Base-by-base conservation (phyloP, 2,888 invertebrate genomes). In the Hydriomena furcata region DNA sequence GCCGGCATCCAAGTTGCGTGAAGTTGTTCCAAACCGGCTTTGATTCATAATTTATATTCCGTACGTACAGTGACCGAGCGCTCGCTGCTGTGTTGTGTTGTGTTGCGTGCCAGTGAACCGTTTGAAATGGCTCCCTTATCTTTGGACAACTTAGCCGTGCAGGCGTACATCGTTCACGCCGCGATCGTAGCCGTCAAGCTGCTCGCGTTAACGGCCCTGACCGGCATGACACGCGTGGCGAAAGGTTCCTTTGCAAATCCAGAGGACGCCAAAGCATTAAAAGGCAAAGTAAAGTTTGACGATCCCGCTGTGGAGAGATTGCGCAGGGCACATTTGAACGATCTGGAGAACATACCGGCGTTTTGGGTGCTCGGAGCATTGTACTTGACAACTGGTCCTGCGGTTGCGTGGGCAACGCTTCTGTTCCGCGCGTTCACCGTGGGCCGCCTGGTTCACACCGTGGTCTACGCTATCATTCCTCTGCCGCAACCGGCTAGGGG, bases 341-440 rank as follows among this genome's bases (percentile, higher is more conserved):
- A 95, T 71, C 71, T 95, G 75, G 95, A 95, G 79, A 95, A 94
- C 73, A 94, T 95, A 44, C 90, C 93, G 0, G 87, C 92, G 0
- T 95, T 94, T 71, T 89, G 94, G 73, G 65, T 93, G 7, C 75
- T 93, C 21, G 93, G 91, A 3, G 87, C 92, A 3, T 71, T 93
- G 46, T 95, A 94, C 79, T 68, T 93, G 47, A 82, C 92, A 17
- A 94, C 93, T 0, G 84, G 84, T 0, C 94, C 95, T 0, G 76
- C 59, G 1, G 68, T 61, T 0, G 72, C 73, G 10, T 81, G 75
- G 77, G 85, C 88, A 2, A 73, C 70, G 11, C 55, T 82, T 5
- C 70, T 90, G 30, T 88, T 88, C 71, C 73, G 93, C 20, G 68
- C 88, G 5, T 94, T 91, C 70, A 88, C 94, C 0, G 75, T 79